Evolutionary conservation across 1,140 invertebrate species (phyloP).

Genomic region (Halictus rubicundus): DNA sequence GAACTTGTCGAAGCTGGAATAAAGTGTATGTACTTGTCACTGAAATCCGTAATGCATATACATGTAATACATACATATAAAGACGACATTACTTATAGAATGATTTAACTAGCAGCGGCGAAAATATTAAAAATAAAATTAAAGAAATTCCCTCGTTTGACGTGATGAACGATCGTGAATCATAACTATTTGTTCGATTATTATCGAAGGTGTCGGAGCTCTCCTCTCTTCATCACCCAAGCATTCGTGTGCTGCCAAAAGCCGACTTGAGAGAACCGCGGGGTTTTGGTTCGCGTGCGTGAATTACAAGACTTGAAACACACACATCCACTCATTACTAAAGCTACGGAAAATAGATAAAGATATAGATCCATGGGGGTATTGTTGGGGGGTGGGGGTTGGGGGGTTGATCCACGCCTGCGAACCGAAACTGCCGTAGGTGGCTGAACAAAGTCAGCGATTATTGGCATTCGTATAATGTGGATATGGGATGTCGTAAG

Average conservation of each 20-base stretch:
- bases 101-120: neutral
- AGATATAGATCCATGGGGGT: conserved; percentile 26
- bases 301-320: conserved; percentile 70
- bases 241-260: conserved; percentile 75
- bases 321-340: conserved; percentile 79
- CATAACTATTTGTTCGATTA: neutral
- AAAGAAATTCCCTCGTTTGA: neutral
- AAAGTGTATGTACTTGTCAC: neutral
- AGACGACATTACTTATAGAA: neutral
- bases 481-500: conserved; percentile 77
- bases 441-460: conserved; percentile 63
- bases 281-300: conserved; percentile 75
- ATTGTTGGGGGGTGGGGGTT: neutral
- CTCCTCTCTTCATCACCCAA: conserved; percentile 75
- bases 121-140: neutral
- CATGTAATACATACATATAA: neutral
- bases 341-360: conserved; percentile 71
- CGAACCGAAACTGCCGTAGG: conserved; percentile 72
- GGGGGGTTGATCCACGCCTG: conserved; percentile 65
- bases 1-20: neutral
- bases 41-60: neutral
- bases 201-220: neutral
- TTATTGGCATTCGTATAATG: conserved; percentile 68
- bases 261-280: conserved; percentile 66
- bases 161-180: neutral